Percentiles rank a stretch among this genome's conserved stretches.
These are phyloP conservation scores for Pseudomyrmex flavicornis DNA, from an alignment of 1,140 invertebrate genomes.

Conservation along the genomic window DNA sequence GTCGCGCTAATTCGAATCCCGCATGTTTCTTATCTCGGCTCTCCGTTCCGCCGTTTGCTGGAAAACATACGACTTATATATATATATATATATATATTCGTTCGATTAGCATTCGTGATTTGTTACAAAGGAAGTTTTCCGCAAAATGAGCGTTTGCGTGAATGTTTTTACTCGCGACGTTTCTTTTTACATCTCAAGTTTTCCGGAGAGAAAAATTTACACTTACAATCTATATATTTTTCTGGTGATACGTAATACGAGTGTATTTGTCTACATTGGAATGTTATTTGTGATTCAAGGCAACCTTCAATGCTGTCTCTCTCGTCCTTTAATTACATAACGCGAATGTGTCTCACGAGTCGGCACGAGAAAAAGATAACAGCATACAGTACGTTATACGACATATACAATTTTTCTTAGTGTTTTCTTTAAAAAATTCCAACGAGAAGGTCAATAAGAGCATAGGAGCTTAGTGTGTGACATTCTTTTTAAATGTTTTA, in stretches of 20 bases:
- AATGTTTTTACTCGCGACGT: not conserved
- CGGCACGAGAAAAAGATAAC: too few species aligned
- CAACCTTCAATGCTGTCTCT: not conserved
- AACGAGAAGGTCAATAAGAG: too few species aligned
- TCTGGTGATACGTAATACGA: not conserved
- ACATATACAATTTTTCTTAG: too few species aligned
- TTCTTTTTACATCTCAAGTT: not conserved
- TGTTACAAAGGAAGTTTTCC: not conserved
- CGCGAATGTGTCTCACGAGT: not conserved
- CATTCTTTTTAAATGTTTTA: not conserved
- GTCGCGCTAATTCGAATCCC: slow-evolving; percentile 24
- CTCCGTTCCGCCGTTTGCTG: slow-evolving; percentile 21
- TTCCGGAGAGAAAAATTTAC: too few species aligned
- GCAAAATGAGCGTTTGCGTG: not conserved
- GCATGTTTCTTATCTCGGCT: slow-evolving; percentile 25
- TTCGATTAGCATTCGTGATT: slow-evolving; percentile 20
- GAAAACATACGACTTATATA: not conserved
- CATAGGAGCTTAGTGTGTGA: too few species aligned
- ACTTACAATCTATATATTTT: too few species aligned
- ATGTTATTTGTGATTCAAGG: not conserved
- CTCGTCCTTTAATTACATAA: not conserved
- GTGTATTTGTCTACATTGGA: too few species aligned
- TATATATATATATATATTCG: not conserved
- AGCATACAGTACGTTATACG: too few species aligned
- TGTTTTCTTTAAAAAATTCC: too few species aligned